Base-by-base conservation (phyloP, 2,113 vertebrate species). In the Crotophaga sulcirostris region DNA sequence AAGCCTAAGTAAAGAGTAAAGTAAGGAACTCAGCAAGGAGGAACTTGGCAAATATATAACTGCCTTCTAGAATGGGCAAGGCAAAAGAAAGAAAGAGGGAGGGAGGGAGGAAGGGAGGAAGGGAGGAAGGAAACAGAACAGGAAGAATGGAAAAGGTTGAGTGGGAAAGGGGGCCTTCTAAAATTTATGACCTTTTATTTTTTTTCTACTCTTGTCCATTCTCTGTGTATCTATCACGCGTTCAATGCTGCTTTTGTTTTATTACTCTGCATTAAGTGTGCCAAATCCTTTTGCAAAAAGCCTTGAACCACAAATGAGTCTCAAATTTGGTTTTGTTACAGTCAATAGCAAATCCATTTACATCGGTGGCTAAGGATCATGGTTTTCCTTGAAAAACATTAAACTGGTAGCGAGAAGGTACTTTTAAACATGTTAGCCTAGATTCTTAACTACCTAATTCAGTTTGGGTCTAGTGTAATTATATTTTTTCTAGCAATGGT, bases 381-480 rank as follows among this genome's bases (percentile, higher is more conserved):
- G 11, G 38, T 55, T 93, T 86, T 90, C 38, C 68, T 90, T 77
- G 60, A 56, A 69, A 91, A 79, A 78, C 44, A 69, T 67, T 56
- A 62, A 51, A 84, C 59, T 3, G 2, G 38, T 74, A 92, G 47
- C 3, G 9, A 90, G 76, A 86, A 89, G 83, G 51, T 75, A 3
- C 87, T 94, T 92, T 78, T 63, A 78, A n/a, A 90, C 1, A 0
- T 56, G 76, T 78, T 91, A 89, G 80, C 8, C 56, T 89, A 24
- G 19, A 34, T 67, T 89, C 76, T 94, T 87, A 89, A 77, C 76
- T 75, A 49, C 56, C 52, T 94, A 90, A 93, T 93, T 95, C 91
- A 72, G 77, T 92, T 94, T 93, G 28, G 24, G 33, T 67, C 68
- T 20, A 34, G 68, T 70, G 55, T 81, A 90, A 90, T 92, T 94